phyloP scores from a whole-genome alignment of 2,113 vertebrate genomes.

The Morphnarchus princeps region DNA sequence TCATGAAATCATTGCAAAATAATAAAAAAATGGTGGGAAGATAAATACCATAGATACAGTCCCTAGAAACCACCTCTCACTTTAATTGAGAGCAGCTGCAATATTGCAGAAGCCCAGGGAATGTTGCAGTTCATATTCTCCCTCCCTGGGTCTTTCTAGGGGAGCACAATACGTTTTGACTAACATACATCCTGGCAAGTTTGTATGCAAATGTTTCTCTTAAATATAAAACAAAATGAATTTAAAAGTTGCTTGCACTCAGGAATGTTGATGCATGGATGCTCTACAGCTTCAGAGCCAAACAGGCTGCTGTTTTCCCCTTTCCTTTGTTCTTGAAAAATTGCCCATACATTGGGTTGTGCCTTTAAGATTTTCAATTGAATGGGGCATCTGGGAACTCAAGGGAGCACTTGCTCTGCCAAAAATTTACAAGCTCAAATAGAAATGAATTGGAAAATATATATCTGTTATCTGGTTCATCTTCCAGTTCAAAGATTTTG shows the following conservation, averaged over 20 bases:
- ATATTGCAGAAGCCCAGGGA: constrained; percentile 28
- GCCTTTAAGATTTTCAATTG: neutral
- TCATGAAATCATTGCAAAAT: constrained; percentile 37
- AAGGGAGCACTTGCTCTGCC: neutral
- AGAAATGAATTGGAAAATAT: constrained; percentile 16
- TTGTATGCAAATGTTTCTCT: neutral
- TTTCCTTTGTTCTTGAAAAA: neutral
- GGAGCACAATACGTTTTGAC: neutral
- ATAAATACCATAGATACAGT: constrained; percentile 13
- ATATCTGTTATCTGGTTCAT: constrained; percentile 33
- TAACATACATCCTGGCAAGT: neutral
- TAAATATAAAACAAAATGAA: neutral
- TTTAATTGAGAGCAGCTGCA: constrained; percentile 64
- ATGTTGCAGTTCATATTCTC: constrained; percentile 23
- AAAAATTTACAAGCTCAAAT: neutral
- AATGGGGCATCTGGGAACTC: neutral
- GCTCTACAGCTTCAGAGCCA: neutral
- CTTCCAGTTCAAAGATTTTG: constrained; percentile 28
- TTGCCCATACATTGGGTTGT: neutral
- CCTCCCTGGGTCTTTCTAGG: neutral
- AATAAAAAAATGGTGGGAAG: constrained; percentile 12
- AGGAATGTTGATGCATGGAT: neutral
- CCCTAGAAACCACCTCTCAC: constrained; percentile 43
- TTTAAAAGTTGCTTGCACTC: neutral
- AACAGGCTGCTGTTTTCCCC: neutral